Evolutionary conservation across 2,797 vertebrate species (phyloP).

Genomic region (Rhinella marina): DNA sequence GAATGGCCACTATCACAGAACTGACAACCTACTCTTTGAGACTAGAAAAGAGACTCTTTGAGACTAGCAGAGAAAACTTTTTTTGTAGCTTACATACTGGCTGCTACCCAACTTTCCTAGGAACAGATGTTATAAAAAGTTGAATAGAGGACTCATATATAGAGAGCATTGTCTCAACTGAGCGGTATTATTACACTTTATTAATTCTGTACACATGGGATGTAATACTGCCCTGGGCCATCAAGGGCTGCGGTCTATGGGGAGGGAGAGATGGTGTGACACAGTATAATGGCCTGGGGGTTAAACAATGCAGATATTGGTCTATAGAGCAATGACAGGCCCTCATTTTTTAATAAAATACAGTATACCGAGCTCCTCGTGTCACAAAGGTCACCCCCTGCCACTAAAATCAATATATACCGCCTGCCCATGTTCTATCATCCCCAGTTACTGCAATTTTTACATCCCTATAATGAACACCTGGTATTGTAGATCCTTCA

Average conservation of each 20-base stretch:
- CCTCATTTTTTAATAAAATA: neutral
- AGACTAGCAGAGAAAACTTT: too few species aligned
- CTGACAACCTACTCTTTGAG: too few species aligned
- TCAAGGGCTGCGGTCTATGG: neutral
- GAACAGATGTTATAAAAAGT: neutral
- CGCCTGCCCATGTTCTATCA: neutral
- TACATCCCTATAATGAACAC: neutral
- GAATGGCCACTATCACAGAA: too few species aligned
- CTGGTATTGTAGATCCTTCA: neutral
- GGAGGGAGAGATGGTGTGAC: neutral
- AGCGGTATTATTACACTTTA: neutral
- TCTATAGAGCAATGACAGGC: neutral
- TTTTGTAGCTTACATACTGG: too few species aligned
- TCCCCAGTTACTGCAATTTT: neutral
- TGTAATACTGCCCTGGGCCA: neutral
- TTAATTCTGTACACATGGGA: neutral
- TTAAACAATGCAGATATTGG: neutral
- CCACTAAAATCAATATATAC: neutral
- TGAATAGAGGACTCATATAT: neutral
- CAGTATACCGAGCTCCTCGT: neutral
- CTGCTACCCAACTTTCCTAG: neutral
- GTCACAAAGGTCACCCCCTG: neutral
- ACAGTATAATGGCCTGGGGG: neutral
- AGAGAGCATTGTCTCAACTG: neutral
- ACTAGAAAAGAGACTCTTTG: too few species aligned